Conservation (phyloP, 1,140 invertebrate genomes). For the Drosophila asahinai region DNA sequence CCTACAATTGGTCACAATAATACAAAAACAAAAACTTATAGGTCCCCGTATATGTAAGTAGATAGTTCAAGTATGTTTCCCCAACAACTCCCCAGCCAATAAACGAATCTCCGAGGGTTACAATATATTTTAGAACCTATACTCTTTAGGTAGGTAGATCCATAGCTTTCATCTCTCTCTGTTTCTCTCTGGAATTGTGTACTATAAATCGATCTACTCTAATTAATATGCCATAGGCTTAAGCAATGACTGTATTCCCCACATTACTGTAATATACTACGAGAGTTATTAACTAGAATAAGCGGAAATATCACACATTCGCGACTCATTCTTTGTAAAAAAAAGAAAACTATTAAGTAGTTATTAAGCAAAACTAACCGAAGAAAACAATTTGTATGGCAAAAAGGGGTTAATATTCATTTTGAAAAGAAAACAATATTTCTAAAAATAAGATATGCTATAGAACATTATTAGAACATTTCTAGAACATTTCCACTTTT, state of each 20-base stretch:
- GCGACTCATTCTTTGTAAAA: slow-evolving; percentile 56
- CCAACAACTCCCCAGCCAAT: slow-evolving; percentile 1
- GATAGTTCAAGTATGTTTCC: slow-evolving; percentile 17
- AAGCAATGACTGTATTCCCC: slow-evolving; percentile 35
- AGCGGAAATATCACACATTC: slow-evolving; percentile 49
- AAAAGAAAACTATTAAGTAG: slow-evolving; percentile 32
- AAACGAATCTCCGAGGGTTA: slow-evolving; percentile 14
- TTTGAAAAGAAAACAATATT: slow-evolving; percentile 1
- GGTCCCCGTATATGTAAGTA: slow-evolving; percentile 20
- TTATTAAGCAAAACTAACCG: slow-evolving; percentile 39
- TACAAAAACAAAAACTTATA: neutral
- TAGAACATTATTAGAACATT: slow-evolving; percentile 22
- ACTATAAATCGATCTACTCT: slow-evolving; percentile 28
- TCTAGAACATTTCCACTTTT: slow-evolving; percentile 16
- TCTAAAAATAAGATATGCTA: neutral
- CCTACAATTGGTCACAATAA: neutral
- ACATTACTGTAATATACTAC: slow-evolving; percentile 36
- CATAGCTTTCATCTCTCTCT: slow-evolving; percentile 36
- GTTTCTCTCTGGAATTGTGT: slow-evolving; percentile 34
- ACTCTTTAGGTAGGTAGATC: slow-evolving; percentile 41
- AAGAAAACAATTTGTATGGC: slow-evolving; percentile 52
- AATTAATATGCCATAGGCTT: slow-evolving; percentile 40
- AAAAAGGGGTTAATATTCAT: slow-evolving; percentile 32
- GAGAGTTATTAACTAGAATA: slow-evolving; percentile 38
- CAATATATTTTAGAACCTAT: slow-evolving; percentile 19